These are phyloP conservation scores for Micrasema minimum DNA, from an alignment of 1,140 invertebrate genomes.

Conservation along the genomic window DNA sequence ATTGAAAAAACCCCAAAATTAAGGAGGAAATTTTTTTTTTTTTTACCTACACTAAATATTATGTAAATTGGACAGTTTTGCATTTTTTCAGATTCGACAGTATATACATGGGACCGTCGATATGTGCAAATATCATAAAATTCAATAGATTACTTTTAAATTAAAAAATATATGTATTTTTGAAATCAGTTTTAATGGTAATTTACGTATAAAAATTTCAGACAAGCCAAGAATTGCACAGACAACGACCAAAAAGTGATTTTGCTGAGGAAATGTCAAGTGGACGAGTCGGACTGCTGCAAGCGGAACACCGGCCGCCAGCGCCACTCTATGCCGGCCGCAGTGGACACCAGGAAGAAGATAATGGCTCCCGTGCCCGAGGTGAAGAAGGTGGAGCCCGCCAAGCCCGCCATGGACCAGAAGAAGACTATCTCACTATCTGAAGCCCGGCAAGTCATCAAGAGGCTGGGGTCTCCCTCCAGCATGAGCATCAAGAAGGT, in stretches of 20 bases:
- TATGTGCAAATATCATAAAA: not conserved
- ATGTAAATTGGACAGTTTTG: too few species aligned
- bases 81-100: too few species aligned
- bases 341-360: constrained; percentile 24
- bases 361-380: constrained; percentile 12
- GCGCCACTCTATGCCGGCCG: not conserved
- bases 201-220: constrained; percentile 9
- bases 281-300: constrained; percentile 50
- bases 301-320: constrained; percentile 25
- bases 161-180: not conserved
- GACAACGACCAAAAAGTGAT: constrained; percentile 24
- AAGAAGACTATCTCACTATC: constrained; percentile 32
- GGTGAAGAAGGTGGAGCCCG: not conserved
- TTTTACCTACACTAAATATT: too few species aligned
- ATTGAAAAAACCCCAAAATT: too few species aligned
- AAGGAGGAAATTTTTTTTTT: too few species aligned
- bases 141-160: too few species aligned
- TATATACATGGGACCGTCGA: not conserved
- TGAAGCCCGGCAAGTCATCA: constrained; percentile 32
- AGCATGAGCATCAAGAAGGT: constrained; percentile 40
- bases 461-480: constrained; percentile 40
- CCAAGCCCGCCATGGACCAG: constrained; percentile 3
- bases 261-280: constrained; percentile 42
- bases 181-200: too few species aligned
- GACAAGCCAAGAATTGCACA: constrained; percentile 29